Base-by-base conservation (phyloP, 1,140 invertebrate genomes). In the Atopsyche davidsoni region DNA sequence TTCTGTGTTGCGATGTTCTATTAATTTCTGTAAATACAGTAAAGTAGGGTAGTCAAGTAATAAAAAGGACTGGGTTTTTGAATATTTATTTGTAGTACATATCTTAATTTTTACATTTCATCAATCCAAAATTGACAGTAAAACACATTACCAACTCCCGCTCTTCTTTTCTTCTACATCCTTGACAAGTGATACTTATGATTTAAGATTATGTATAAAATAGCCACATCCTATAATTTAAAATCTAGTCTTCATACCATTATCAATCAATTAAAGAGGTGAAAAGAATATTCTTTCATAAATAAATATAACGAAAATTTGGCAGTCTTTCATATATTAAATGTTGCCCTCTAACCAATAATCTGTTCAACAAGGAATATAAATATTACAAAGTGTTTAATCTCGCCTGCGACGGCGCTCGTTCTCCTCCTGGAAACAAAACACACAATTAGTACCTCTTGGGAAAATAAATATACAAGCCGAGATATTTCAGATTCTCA, bases 361-460 rank as follows among this genome's bases (percentile, higher is more conserved):
- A 22, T 10, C 34, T 52, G 10, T 35, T 47, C n/a, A 41, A 43
- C 31, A 23, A 25, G 18, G 18, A 18, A 34, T 32, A 22, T 21
- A 42, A 31, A 38, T 17, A 31, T n/a, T 22, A 44, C 11, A 34
- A 22, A 3, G 36, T 13, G 36, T 60, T 64, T 69, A 72, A 34
- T 71, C 66, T 60, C 69, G 64, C 59, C 66, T 71, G 60, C 69
- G 69, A 59, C 71, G 69, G 58, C 67, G 68, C 43, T 72, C 64
- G 47, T 70, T 63, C 56, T 73, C 69, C 54, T 73, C 71, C 71
- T 73, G 62, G 22, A 69, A 68, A 39, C 34, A 24, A 38, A 39
- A 45, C n/a, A n/a, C n/a, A n/a, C n/a, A n/a, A n/a, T n/a, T n/a
- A 46, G 35, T 2, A 11, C 2, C 7, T 45, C 4, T 35, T 19